phyloP scores from a whole-genome alignment of 1,140 invertebrate species.

The Araneus ventricosus region DNA sequence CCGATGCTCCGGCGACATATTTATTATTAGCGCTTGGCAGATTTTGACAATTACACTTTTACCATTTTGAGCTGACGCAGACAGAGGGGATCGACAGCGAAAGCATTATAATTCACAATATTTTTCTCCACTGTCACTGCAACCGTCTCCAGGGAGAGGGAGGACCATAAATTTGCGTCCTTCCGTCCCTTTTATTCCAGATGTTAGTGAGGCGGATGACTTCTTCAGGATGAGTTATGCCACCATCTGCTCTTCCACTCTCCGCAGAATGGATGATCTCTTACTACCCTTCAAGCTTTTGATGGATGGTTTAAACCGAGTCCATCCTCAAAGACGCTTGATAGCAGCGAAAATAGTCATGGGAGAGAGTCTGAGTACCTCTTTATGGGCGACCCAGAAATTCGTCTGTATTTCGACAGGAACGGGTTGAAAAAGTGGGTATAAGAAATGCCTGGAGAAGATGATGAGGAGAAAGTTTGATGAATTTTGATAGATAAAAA shows the following conservation, averaged over 20 bases:
- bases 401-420: not conserved
- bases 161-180: slow-evolving; percentile 41
- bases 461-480: not conserved
- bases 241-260: not conserved
- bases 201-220: not conserved
- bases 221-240: slow-evolving; percentile 41
- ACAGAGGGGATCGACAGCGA: not conserved
- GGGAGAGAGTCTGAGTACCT: not conserved
- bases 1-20: not conserved
- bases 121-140: slow-evolving; percentile 2
- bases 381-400: not conserved
- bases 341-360: not conserved
- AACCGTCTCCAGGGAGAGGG: not conserved
- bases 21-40: not conserved
- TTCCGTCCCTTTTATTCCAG: not conserved
- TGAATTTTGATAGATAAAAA: too few species aligned
- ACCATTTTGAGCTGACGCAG: not conserved
- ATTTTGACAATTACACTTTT: slow-evolving; percentile 21
- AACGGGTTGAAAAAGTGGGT: not conserved
- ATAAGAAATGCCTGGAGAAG: not conserved
- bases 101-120: slow-evolving; percentile 14
- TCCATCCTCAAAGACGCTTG: slow-evolving; percentile 1
- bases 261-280: slow-evolving; percentile 23
- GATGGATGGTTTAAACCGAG: not conserved
- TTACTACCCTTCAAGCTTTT: not conserved